Percentiles rank a stretch among this genome's conserved stretches.
Evolutionary conservation across 1,140 invertebrate species (phyloP).

Genomic region (Tigriopus japonicus): DNA sequence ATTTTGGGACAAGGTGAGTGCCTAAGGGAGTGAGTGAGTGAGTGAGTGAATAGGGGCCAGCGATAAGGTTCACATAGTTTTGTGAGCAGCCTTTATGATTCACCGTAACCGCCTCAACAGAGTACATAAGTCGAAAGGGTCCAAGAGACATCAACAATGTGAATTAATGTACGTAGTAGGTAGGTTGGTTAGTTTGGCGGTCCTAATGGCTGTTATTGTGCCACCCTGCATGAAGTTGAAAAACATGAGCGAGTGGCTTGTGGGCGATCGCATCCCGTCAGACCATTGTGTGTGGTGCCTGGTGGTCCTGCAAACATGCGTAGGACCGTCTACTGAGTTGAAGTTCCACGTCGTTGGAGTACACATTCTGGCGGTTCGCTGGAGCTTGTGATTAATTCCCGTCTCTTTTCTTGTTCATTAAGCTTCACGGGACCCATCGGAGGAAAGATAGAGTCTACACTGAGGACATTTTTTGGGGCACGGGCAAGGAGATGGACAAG

Average conservation of each 20-base stretch:
- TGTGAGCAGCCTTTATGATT: too few relatives aligned
- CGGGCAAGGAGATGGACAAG: conserved; percentile 30
- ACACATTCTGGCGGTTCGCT: not conserved
- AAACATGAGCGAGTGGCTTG: not conserved
- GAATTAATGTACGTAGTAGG: too few relatives aligned
- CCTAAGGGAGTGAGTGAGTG: not conserved
- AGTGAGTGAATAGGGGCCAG: too few relatives aligned
- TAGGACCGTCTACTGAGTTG: too few relatives aligned
- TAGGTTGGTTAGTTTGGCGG: too few relatives aligned
- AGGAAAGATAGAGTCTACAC: conserved; percentile 40
- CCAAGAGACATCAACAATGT: too few relatives aligned
- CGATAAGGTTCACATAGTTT: too few relatives aligned
- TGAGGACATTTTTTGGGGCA: conserved; percentile 42
- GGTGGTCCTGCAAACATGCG: too few relatives aligned
- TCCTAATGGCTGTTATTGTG: not conserved
- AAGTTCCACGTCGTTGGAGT: not conserved
- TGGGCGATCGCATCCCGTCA: not conserved
- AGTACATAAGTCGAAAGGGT: too few relatives aligned
- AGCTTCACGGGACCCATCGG: conserved; percentile 42
- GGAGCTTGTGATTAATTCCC: not conserved
- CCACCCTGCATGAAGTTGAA: not conserved
- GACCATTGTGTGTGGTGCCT: too few relatives aligned
- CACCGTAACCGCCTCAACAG: too few relatives aligned
- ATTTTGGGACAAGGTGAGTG: conserved; percentile 41
- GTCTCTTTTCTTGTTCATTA: not conserved